Evolutionary conservation across 2,113 vertebrate genomes (phyloP).

Genomic region (Columba janthina): DNA sequence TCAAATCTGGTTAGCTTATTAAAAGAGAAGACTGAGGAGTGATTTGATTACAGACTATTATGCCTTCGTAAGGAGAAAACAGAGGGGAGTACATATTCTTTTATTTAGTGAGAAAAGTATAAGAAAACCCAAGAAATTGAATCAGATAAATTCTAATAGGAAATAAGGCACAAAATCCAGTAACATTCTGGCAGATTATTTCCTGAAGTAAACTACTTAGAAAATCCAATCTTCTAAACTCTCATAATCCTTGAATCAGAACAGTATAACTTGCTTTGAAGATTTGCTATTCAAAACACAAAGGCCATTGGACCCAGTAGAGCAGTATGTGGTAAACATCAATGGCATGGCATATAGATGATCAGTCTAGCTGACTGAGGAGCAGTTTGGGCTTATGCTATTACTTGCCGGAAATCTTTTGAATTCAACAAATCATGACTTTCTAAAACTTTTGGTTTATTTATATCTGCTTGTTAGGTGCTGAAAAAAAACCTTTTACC

Average conservation of each 20-base stretch:
- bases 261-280: background rate
- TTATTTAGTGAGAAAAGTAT: background rate
- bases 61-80: background rate
- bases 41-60: conserved; percentile 49
- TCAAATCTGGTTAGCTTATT: conserved; percentile 56
- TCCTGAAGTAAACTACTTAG: background rate
- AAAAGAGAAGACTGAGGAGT: conserved; percentile 5
- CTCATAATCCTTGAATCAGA: background rate
- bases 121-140: background rate
- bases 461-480: background rate
- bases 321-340: background rate
- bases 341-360: background rate
- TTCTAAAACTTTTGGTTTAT: background rate
- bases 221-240: background rate
- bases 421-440: background rate
- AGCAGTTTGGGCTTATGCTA: background rate
- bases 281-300: background rate
- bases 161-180: background rate
- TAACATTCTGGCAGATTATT: background rate
- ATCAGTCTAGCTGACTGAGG: background rate
- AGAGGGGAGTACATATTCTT: background rate
- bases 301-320: background rate
- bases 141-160: background rate
- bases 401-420: background rate
- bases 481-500: background rate